Base-by-base conservation (phyloP, 2,797 vertebrate species). In the Enteromius paludinosus region DNA sequence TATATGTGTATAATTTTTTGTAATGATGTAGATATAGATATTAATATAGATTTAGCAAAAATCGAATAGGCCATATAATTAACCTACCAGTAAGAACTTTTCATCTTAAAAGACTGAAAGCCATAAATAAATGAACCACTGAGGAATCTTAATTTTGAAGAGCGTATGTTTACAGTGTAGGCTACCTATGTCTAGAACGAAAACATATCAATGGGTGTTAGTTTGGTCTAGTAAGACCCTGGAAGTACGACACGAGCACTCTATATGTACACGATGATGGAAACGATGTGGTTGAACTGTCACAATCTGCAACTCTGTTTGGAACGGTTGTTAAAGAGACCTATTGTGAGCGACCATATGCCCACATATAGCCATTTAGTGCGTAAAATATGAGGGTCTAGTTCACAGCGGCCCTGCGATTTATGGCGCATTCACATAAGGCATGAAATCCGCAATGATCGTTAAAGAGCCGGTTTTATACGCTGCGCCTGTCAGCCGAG, bases 361-460 rank as follows among this genome's bases (percentile, higher is more conserved):
- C 82, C 84, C 79, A 86, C 45, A 65, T 81, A 84, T 88, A 89
- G 83, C 87, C 84, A 87, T 89, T 90, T 83, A 84, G 75, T 77
- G 83, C 77, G 84, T 85, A 89, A 93, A 93, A 92, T 93, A 94
- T 92, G 90, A 89, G 90, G 87, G 86, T 64, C 82, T 73, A 89
- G 92, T 88, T 84, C 87, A 25, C 87, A 86, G 86, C 82, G 72
- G 88, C 85, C 90, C 84, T 35, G 87, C 90, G 92, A 93, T 91
- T 93, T 93, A 94, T 90, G 83, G 90, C 81, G 64, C 79, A 90
- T 89, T 92, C 88, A 94, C 90, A 93, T 92, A 94, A 92, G 92
- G 91, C 89, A 87, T 93, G 93, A 95, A 94, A 92, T 95, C 89
- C 88, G 89, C 91, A 89, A 91, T 91, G 90, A 91, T 90, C 90